A percentile compares a stretch with the other conserved stretches of the same genome.
Conservation (phyloP, 1,140 invertebrate species). For the Druon quercuslanigerum region DNA sequence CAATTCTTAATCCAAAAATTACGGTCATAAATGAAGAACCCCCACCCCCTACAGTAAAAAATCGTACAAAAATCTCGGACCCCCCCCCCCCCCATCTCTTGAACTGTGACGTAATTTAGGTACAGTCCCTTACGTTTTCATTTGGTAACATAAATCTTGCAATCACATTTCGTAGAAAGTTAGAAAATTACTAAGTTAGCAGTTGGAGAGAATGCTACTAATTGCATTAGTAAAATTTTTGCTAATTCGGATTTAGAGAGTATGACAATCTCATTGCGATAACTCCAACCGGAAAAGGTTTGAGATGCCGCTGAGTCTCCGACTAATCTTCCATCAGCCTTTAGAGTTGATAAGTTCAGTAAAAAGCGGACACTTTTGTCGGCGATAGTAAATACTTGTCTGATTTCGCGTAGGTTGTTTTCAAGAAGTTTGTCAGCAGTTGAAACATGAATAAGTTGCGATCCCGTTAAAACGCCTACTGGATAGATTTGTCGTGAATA, state of each 20-base stretch:
- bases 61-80: too few relatives aligned
- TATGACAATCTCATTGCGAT: background rate
- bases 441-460: slow-evolving; percentile 9
- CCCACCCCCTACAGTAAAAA: too few relatives aligned
- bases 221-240: too few relatives aligned
- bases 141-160: too few relatives aligned
- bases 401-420: slow-evolving; percentile 19
- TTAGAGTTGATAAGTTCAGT: background rate
- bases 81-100: too few relatives aligned
- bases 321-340: slow-evolving; percentile 22
- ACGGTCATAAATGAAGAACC: too few relatives aligned
- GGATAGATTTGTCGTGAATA: background rate
- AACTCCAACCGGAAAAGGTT: background rate
- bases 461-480: background rate
- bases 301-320: background rate
- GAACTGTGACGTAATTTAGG: too few relatives aligned
- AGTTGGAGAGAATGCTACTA: too few relatives aligned
- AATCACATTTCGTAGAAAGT: too few relatives aligned
- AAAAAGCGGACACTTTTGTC: slow-evolving; percentile 18
- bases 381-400: slow-evolving; percentile 10
- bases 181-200: too few relatives aligned
- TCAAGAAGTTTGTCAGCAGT: slow-evolving; percentile 13
- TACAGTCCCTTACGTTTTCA: too few relatives aligned
- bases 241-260: background rate
- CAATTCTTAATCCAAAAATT: too few relatives aligned